Percentiles rank a stretch among this genome's conserved stretches.
Evolutionary conservation across 2,797 vertebrate genomes (phyloP).

Genomic region (Spinibarbus caldwelli): DNA sequence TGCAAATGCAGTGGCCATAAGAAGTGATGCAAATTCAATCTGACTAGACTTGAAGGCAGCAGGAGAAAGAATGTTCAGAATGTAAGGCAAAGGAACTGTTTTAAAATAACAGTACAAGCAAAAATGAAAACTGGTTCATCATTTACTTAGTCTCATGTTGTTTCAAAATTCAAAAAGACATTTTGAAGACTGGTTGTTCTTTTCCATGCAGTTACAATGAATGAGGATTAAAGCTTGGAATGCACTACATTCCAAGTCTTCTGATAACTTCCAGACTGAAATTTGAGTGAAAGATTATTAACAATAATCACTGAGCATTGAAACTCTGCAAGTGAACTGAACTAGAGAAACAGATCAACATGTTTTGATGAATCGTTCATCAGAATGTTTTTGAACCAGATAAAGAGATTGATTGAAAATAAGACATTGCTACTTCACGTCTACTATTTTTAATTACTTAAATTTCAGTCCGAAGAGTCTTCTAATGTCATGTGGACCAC

Average conservation of each 20-base stretch:
- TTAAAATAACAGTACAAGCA: neutral
- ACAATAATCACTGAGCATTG: neutral
- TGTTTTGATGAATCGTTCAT: neutral
- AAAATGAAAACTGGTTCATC: neutral
- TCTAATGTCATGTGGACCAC: neutral
- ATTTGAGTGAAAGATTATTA: neutral
- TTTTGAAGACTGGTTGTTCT: neutral
- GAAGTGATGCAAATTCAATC: constrained; percentile 7
- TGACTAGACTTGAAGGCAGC: constrained; percentile 3
- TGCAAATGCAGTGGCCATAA: neutral
- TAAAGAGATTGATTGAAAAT: neutral
- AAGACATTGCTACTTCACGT: neutral
- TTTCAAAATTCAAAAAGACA: neutral
- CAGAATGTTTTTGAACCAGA: neutral
- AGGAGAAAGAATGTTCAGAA: neutral
- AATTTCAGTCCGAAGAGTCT: neutral
- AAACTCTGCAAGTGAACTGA: neutral
- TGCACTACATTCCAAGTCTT: neutral
- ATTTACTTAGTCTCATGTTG: neutral
- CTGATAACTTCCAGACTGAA: neutral
- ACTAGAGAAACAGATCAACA: neutral
- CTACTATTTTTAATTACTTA: neutral
- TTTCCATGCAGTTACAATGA: neutral
- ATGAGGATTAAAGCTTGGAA: neutral
- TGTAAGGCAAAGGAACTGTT: neutral